These are phyloP conservation scores for Aphrocallistes beatrix DNA, from an alignment of 37 sponge, comb jelly and placozoan species.

Conservation along the genomic window DNA sequence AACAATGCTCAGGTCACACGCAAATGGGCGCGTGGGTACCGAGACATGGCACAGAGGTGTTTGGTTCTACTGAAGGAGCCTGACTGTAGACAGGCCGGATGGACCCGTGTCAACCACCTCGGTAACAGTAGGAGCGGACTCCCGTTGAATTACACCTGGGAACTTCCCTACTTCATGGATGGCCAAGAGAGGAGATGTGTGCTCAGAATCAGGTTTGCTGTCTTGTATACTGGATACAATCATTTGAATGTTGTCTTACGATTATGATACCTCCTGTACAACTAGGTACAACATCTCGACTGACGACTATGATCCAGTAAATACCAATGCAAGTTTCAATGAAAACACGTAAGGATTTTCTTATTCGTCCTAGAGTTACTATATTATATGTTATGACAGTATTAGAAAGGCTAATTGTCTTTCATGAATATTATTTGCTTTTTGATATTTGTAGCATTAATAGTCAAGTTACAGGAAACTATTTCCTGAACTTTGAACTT, in stretches of 20 bases:
- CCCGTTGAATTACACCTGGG: slow-evolving; percentile 67
- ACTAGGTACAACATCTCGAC: slow-evolving; percentile 96
- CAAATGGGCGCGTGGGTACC: slow-evolving; percentile 36
- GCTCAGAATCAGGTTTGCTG: slow-evolving; percentile 60
- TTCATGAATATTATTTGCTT: no score
- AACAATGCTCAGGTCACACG: slow-evolving; percentile 10
- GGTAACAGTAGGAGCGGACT: slow-evolving; percentile 85
- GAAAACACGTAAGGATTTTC: slow-evolving; percentile 43
- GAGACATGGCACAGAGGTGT: slow-evolving; percentile 15
- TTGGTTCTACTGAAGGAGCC: slow-evolving; percentile 52
- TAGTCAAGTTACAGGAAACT: no score
- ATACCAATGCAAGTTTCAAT: slow-evolving; percentile 60
- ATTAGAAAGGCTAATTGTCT: no score
- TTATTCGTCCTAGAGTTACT: not conserved
- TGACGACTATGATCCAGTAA: slow-evolving; percentile 93
- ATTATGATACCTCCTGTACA: not conserved
- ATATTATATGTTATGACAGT: not conserved
- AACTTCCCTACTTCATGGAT: slow-evolving; percentile 63
- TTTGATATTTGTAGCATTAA: no score
- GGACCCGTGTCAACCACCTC: slow-evolving; percentile 93
- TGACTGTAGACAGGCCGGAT: slow-evolving; percentile 52
- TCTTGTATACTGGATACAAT: not conserved
- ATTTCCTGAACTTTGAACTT: no score
- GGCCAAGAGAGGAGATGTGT: slow-evolving; percentile 44
- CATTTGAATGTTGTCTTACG: not conserved